Base-by-base conservation (phyloP, 2,113 vertebrate genomes). In the Polypterus senegalus region DNA sequence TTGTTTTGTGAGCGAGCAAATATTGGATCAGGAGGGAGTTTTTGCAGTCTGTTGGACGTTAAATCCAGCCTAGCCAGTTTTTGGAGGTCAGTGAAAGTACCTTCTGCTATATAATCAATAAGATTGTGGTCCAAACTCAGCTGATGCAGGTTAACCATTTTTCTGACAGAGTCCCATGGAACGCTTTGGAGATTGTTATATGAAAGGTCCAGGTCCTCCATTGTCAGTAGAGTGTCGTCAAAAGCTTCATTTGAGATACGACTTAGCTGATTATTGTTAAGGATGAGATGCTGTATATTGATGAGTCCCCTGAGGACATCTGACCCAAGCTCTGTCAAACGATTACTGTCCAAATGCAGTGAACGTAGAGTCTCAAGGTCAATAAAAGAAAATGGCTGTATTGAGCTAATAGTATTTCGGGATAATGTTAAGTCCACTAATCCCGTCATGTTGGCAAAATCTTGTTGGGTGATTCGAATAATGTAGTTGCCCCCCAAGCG, bases 381-480 rank as follows among this genome's bases (percentile, higher is more conserved):
- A 0, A 91, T 79, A 71, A 98, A 98, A 45, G 96, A 92, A 75
- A 91, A 96, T 67, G 96, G 89, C 77, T 97, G 94, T 70, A 98
- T 96, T 67, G 87, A 74, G 72, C 92, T 88, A 74, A 98, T 93
- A 66, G 96, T 98, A 75, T 98, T 98, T 63, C 96, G 85, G 53
- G 94, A 98, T 69, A 98, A 72, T 3, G 96, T 98, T 51, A 98
- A 87, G 76, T 98, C 96, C 71, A 98, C 96, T 66, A 98, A 88
- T 57, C 94, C 92, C 0, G 92, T 89, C 96, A 98, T 98, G 70
- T 98, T 98, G 74, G 90, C 92, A 75, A 98, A 98, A 79, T 98
- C 96, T 63, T 87, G 92, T 67, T 91, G 81, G 61, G 86, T 87
- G 61, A 98, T 86, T 73, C 93, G 92, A 70, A 97, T 91, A 65